Evolutionary conservation across 1,140 invertebrate species (phyloP).

Genomic region (Hyles vespertilio): DNA sequence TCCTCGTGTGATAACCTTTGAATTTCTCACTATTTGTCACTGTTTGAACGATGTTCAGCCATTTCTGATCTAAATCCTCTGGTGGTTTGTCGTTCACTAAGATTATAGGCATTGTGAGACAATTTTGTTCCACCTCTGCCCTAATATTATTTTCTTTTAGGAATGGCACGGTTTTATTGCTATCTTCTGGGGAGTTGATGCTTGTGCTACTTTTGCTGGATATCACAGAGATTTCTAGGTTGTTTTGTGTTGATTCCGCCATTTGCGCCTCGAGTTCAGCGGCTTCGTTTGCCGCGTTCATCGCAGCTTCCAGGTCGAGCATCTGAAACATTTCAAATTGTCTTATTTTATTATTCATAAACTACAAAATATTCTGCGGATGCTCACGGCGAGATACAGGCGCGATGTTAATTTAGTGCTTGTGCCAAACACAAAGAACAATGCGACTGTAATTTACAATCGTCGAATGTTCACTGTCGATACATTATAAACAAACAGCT

Average conservation of each 20-base stretch:
- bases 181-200: constrained; percentile 35
- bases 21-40: constrained; percentile 50
- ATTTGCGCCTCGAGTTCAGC: constrained; percentile 31
- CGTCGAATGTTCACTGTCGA: constrained; percentile 4
- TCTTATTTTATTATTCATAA: constrained; percentile 5
- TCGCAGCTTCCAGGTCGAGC: constrained; percentile 47
- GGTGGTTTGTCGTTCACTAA: constrained; percentile 57
- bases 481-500: constrained; percentile 10
- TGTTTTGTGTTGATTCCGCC: constrained; percentile 39
- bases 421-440: constrained; percentile 14
- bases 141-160: constrained; percentile 29
- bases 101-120: constrained; percentile 57
- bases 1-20: constrained; percentile 46
- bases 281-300: constrained; percentile 32
- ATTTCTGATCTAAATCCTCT: constrained; percentile 58
- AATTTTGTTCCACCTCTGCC: constrained; percentile 29
- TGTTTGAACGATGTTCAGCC: constrained; percentile 47
- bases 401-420: background rate
- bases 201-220: constrained; percentile 41
- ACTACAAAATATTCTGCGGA: constrained; percentile 7
- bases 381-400: background rate
- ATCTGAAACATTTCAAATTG: constrained; percentile 33
- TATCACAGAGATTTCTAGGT: constrained; percentile 42
- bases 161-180: constrained; percentile 30
- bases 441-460: constrained; percentile 11